Percentiles rank a stretch among this genome's conserved stretches.
Conservation (phyloP, 2,113 vertebrate species). For the Narcine bancroftii region DNA sequence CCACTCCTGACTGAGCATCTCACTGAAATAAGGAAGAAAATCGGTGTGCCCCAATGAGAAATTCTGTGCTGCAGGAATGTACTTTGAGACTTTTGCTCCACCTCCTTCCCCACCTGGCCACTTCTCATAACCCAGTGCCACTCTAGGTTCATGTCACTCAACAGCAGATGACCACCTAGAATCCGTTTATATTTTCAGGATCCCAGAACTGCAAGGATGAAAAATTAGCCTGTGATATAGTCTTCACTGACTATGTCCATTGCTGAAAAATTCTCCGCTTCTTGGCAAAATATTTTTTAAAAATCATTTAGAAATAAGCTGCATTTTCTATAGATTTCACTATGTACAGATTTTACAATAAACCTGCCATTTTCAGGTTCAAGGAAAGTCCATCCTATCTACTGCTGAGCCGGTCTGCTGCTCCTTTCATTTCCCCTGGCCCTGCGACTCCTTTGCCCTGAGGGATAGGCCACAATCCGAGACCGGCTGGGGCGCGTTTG, state of each 20-base stretch:
- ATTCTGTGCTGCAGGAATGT: not conserved
- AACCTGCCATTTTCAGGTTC: not conserved
- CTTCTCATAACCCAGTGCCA: not conserved
- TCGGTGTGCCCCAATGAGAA: not conserved
- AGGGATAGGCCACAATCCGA: conserved; percentile 59
- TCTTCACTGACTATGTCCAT: not conserved
- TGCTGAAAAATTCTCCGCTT: not conserved
- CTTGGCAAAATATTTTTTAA: not conserved
- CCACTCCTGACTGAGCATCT: not conserved
- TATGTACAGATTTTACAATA: not conserved
- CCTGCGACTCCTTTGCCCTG: conserved; percentile 49
- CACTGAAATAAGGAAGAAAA: not conserved
- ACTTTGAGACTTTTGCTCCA: not conserved
- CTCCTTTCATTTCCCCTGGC: conserved; percentile 47
- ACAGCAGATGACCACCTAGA: not conserved
- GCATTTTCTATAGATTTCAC: conserved; percentile 27
- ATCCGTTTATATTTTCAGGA: not conserved
- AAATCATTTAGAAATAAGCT: not conserved
- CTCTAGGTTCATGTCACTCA: not conserved
- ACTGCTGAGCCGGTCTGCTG: conserved; percentile 48
- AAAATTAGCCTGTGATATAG: not conserved
- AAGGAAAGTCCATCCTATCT: conserved; percentile 34
- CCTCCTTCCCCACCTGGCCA: not conserved
- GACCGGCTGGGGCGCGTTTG: conserved; percentile 55
- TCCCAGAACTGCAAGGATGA: not conserved